Percentiles rank a stretch among this genome's conserved stretches.
Evolutionary conservation across 2,113 vertebrate species (phyloP).

Genomic region (Pica pica): DNA sequence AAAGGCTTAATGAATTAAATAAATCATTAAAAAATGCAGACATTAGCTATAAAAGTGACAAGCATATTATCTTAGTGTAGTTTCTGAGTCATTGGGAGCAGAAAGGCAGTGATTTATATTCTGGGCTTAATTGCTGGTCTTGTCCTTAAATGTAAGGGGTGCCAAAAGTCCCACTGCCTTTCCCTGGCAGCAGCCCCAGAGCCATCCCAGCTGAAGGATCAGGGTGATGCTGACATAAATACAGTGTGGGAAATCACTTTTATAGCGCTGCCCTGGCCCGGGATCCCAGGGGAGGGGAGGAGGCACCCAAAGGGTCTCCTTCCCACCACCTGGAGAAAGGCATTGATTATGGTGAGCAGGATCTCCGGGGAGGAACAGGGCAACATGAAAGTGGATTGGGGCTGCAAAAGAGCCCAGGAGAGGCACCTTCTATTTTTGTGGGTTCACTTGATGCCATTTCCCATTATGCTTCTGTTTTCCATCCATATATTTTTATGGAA

Average conservation of each 20-base stretch:
- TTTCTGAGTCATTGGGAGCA: not conserved
- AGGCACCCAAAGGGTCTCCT: not conserved
- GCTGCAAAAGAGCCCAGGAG: not conserved
- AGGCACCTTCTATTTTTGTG: not conserved
- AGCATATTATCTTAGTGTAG: not conserved
- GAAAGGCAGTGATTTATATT: not conserved
- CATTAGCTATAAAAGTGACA: not conserved
- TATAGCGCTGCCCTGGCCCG: not conserved
- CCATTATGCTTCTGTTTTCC: accelerated
- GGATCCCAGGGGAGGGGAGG: not conserved
- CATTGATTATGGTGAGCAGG: not conserved
- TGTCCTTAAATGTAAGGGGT: not conserved
- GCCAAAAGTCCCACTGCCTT: not conserved
- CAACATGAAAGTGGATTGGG: not conserved
- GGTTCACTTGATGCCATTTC: not conserved
- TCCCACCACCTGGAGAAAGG: not conserved
- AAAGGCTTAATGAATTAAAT: not conserved
- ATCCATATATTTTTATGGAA: not conserved
- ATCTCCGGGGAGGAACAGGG: not conserved
- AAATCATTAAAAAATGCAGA: not conserved
- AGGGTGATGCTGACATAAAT: not conserved
- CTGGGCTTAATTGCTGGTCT: not conserved
- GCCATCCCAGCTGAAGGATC: not conserved
- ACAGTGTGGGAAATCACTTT: accelerated
- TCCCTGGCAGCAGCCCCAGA: not conserved